Base-by-base conservation (phyloP, 2,113 vertebrate genomes). In the Proterorhinus semilunaris region DNA sequence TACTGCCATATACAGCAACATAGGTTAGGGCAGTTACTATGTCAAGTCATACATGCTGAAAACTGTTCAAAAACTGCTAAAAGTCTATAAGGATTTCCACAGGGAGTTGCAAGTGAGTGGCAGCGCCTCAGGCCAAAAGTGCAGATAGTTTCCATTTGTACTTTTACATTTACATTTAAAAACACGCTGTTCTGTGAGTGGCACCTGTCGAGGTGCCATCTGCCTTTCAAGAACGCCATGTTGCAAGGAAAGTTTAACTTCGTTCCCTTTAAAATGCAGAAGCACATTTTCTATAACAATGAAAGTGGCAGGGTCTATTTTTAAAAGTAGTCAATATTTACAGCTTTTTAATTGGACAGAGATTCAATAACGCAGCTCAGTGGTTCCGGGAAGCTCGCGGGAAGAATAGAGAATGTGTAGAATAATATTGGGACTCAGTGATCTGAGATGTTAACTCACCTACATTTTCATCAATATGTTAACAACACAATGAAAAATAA, bases 111-210 rank as follows among this genome's bases (percentile, higher is more conserved):
- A 12, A 36, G 51, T 66, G 70, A 79, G 11, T 80, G 76, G 66
- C 80, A 67, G 70, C 59, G 8, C 76, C 63, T 64, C 2, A 7
- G 50, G 74, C 58, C 1, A 10, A n/a, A 17, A 44, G 27, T 15
- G 6, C 27, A 61, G 67, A 82, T 69, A 62, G 50, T 57, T 75
- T 81, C 59, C 66, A 77, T 68, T 65, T 71, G 53, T 17, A 61
- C 44, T 50, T 8, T 36, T 12, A 45, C 45, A 13, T 61, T 49
- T 57, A 50, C 27, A 57, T 53, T 58, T 47, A 21, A 16, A 16
- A 16, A 66, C 36, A 27, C 7, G 27, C 16, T 0, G 7, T 16
- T 1, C 8, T 42, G 15, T 12, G 57, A 71, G 21, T 61, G 7
- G 4, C 51, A 54, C 58, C 66, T 53, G 69, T 69, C 65, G 54